Percentiles rank a stretch among this genome's conserved stretches.
Evolutionary conservation across 2,113 vertebrate genomes (phyloP).

Genomic region (Coregonus clupeaformis): DNA sequence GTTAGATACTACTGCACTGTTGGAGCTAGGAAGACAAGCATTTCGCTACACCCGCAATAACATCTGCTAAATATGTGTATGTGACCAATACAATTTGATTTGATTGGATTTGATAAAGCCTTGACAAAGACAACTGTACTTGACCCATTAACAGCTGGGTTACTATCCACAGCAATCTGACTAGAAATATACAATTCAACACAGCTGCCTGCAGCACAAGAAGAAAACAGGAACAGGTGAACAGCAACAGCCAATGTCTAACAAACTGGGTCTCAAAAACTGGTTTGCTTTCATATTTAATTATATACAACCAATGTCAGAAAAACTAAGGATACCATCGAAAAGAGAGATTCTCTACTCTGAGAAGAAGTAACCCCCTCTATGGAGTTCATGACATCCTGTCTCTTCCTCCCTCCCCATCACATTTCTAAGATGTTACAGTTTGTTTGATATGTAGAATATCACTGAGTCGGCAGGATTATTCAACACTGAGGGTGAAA

Average conservation of each 20-base stretch:
- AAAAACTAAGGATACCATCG: neutral
- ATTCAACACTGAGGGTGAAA: neutral
- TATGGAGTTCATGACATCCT: neutral
- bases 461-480: neutral
- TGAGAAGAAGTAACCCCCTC: neutral
- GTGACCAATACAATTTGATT: no score
- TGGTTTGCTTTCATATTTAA: neutral
- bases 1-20: no score
- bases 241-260: neutral
- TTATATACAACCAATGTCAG: neutral
- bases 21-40: no score
- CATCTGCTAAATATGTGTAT: no score
- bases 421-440: neutral
- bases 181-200: neutral
- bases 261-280: neutral
- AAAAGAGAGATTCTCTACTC: neutral
- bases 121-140: slow-evolving; percentile 1
- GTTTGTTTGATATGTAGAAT: neutral
- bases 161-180: slow-evolving; percentile 5
- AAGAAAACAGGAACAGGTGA: slow-evolving; percentile 8
- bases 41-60: no score
- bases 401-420: neutral
- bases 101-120: no score
- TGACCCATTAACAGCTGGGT: slow-evolving; percentile 5
- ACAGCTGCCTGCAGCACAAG: slow-evolving; percentile 18